Evolutionary conservation across 2,888 invertebrate genomes (phyloP).

Genomic region (Stenurella melanura): DNA sequence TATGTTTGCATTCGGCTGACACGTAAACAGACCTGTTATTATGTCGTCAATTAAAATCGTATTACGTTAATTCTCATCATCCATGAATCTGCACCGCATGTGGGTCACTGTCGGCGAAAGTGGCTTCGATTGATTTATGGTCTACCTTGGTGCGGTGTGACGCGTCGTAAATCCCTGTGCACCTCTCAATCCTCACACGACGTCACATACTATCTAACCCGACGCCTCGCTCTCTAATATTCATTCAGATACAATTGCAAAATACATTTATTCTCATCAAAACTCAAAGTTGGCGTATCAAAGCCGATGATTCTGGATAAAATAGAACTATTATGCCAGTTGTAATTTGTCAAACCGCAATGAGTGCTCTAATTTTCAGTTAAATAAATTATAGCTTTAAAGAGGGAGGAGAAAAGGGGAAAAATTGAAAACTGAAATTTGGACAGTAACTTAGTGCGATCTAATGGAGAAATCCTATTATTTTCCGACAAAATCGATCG

Average conservation of each 20-base stretch:
- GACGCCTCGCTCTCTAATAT: slow-evolving; percentile 6
- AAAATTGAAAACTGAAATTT: no score
- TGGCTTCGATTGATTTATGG: slow-evolving; percentile 64
- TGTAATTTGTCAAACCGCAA: background rate
- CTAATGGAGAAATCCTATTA: no score
- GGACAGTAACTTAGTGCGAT: no score
- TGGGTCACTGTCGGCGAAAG: slow-evolving; percentile 63
- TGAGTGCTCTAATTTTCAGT: background rate
- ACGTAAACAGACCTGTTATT: slow-evolving; percentile 69
- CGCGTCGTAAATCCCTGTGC: slow-evolving; percentile 42
- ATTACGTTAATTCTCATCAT: slow-evolving; percentile 63
- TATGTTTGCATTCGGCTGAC: slow-evolving; percentile 66
- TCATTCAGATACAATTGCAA: slow-evolving; percentile 1
- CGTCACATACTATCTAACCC: slow-evolving; percentile 21
- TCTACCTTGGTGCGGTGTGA: slow-evolving; percentile 43
- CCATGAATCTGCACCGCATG: slow-evolving; percentile 52
- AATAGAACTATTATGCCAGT: background rate
- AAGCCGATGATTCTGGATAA: background rate
- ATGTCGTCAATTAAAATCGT: slow-evolving; percentile 70
- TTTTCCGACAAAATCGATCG: no score
- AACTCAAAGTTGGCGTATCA: background rate
- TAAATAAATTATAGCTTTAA: background rate
- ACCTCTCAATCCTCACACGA: slow-evolving; percentile 35
- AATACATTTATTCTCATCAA: background rate
- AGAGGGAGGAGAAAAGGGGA: no score